Percentiles rank a stretch among this genome's conserved stretches.
phyloP scores from a whole-genome alignment of 2,113 vertebrate species.

The Perca fluviatilis region DNA sequence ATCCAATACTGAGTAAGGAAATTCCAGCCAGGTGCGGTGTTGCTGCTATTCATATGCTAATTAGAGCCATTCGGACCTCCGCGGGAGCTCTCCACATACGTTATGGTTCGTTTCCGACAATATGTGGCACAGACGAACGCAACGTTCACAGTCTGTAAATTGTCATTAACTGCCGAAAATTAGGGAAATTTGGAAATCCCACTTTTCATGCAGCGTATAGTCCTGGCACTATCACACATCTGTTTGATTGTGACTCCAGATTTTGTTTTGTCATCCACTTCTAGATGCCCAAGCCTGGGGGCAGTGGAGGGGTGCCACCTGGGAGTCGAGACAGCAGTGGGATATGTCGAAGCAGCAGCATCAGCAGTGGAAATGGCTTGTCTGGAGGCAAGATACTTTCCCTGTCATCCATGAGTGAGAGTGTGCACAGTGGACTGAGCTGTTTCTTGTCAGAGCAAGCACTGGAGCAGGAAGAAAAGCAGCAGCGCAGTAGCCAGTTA shows the following conservation, averaged over 20 bases:
- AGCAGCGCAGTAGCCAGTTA: conserved; percentile 82
- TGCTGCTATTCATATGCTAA: too few species aligned
- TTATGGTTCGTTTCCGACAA: too few species aligned
- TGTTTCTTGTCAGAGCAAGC: conserved; percentile 90
- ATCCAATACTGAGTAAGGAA: too few species aligned
- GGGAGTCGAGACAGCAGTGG: conserved; percentile 59
- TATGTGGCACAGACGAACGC: too few species aligned
- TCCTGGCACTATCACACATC: background rate
- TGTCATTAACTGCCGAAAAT: too few species aligned
- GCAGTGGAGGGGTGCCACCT: conserved; percentile 55
- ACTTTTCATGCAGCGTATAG: too few species aligned
- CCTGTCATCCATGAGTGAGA: conserved; percentile 91
- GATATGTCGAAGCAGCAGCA: conserved; percentile 76
- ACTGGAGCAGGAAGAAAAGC: conserved; percentile 86
- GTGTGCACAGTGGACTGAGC: conserved; percentile 90
- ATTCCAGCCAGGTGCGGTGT: too few species aligned
- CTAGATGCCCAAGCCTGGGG: conserved; percentile 77
- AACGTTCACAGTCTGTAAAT: too few species aligned
- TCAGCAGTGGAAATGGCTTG: conserved; percentile 68
- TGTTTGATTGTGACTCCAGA: background rate
- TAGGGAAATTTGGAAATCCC: too few species aligned
- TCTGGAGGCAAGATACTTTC: conserved; percentile 87
- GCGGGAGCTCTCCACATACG: too few species aligned
- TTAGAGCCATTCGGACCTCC: too few species aligned
- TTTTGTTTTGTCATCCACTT: conserved; percentile 49